Conservation (phyloP, 2,797 vertebrate species). For the Sparus aurata region DNA sequence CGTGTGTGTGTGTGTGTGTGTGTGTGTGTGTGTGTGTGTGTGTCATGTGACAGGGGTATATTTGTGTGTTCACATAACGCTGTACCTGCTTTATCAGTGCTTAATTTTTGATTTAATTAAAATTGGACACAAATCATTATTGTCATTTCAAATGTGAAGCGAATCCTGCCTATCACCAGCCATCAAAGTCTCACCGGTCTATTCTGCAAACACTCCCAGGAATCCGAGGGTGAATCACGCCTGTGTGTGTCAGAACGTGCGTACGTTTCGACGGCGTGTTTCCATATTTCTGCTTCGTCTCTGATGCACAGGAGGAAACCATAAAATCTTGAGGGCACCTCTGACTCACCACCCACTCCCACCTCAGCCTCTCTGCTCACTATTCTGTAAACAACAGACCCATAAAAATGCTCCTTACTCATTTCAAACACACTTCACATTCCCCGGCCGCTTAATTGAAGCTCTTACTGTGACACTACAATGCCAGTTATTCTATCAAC, state of each 20-base stretch:
- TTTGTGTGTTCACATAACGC: constrained; percentile 7
- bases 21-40: too few species aligned
- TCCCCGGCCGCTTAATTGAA: constrained; percentile 65
- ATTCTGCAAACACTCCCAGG: not conserved
- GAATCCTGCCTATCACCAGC: not conserved
- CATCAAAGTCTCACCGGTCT: constrained; percentile 1
- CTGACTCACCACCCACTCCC: constrained; percentile 26
- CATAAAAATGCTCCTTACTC: constrained; percentile 64
- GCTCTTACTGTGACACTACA: constrained; percentile 46
- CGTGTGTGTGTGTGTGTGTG: not conserved
- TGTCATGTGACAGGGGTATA: not conserved
- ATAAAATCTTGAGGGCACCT: constrained; percentile 54
- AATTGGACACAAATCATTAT: constrained; percentile 20
- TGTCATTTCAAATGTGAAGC: constrained; percentile 7
- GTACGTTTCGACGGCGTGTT: constrained; percentile 8
- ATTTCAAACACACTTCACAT: constrained; percentile 64
- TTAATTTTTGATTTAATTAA: constrained; percentile 42
- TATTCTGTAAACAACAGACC: constrained; percentile 58
- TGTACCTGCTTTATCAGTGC: constrained; percentile 32
- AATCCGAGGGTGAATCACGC: constrained; percentile 2
- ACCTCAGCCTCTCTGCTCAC: constrained; percentile 39
- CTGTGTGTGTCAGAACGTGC: constrained; percentile 8
- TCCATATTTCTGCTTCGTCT: constrained; percentile 28
- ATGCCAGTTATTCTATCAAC: constrained; percentile 59
- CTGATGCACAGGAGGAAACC: constrained; percentile 17